Conservation (phyloP, 2,888 invertebrate species). For the Nasonovia ribisnigri region DNA sequence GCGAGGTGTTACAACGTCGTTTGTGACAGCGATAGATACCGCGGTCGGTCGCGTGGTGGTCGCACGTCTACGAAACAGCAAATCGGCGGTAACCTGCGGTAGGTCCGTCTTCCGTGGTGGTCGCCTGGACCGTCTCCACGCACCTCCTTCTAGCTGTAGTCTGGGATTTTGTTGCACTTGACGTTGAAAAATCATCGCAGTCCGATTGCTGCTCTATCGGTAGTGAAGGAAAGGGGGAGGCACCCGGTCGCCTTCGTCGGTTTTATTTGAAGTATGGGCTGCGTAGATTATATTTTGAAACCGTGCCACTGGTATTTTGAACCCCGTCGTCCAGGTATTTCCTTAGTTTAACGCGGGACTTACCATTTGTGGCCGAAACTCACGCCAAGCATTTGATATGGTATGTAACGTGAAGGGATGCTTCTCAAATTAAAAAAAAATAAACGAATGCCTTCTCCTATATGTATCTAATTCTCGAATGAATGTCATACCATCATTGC, state of each 20-base stretch:
- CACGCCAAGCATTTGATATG: neutral
- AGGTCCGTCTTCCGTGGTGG: neutral
- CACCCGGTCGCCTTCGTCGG: neutral
- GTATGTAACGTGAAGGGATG: fast-evolving
- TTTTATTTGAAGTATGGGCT: neutral
- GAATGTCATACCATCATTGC: neutral
- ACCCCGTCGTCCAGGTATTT: neutral
- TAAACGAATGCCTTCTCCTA: neutral
- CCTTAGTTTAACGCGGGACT: neutral
- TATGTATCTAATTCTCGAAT: neutral
- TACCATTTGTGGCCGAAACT: neutral
- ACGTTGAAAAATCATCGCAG: neutral
- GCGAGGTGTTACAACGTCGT: neutral
- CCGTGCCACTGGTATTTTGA: neutral
- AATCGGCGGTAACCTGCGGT: neutral
- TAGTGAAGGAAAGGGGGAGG: neutral
- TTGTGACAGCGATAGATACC: neutral
- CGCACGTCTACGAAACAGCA: neutral
- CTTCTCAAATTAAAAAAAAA: neutral
- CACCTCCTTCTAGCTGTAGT: neutral
- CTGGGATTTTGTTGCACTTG: neutral
- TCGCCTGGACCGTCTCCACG: neutral
- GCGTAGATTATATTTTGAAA: neutral
- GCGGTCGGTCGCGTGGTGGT: neutral
- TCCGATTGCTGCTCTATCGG: neutral